phyloP scores from a whole-genome alignment of 2,888 invertebrate genomes.

The Eutolmus rufibarbis region DNA sequence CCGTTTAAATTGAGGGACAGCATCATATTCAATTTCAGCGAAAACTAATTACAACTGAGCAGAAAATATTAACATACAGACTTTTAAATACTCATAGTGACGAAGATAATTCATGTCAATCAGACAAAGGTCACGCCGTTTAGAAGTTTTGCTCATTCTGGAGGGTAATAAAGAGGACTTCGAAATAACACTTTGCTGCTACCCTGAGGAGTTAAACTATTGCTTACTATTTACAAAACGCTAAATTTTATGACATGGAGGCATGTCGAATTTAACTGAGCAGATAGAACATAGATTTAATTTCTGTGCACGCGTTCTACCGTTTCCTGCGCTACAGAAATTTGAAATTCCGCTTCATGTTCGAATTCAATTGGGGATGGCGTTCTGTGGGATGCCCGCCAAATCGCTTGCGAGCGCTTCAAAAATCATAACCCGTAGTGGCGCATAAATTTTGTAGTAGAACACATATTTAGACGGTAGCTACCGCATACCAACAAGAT shows the following conservation, averaged over 20 bases:
- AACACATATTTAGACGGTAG: not conserved
- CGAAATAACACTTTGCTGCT: not conserved
- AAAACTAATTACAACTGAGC: too few relatives aligned
- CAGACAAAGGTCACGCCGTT: too few relatives aligned
- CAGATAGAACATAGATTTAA: not conserved
- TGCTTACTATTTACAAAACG: not conserved
- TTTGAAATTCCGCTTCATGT: constrained; percentile 13
- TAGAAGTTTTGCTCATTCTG: too few relatives aligned
- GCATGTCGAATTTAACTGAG: too few relatives aligned
- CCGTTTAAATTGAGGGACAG: too few relatives aligned
- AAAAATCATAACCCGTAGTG: constrained; percentile 13
- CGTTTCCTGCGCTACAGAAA: not conserved
- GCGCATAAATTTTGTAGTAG: not conserved
- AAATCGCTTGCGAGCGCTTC: not conserved
- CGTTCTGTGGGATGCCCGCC: not conserved
- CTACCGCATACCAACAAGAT: not conserved
- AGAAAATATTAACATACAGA: too few relatives aligned
- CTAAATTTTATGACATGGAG: not conserved
- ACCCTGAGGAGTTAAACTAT: not conserved
- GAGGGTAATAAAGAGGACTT: too few relatives aligned
- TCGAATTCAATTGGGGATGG: constrained; percentile 24
- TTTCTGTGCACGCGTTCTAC: constrained; percentile 12
- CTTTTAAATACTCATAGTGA: too few relatives aligned
- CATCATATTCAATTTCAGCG: too few relatives aligned
- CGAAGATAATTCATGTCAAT: too few relatives aligned